phyloP scores from a whole-genome alignment of 2,113 vertebrate species.

The Elanoides forficatus region DNA sequence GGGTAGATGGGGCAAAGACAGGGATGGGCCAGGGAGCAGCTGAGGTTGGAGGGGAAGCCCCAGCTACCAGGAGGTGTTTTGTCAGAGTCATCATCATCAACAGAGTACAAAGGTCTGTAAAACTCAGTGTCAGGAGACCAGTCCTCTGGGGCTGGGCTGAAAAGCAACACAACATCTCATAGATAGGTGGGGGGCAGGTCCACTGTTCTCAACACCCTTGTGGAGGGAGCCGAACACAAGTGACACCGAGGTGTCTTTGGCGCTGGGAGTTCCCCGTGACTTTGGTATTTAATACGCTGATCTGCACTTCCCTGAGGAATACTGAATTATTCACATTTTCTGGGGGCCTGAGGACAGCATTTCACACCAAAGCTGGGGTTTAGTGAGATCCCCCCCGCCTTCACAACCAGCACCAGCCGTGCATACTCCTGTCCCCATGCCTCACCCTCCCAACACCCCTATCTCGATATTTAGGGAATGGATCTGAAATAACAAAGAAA shows the following conservation, averaged over 20 bases:
- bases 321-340: not conserved
- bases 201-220: accelerated
- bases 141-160: not conserved
- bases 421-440: accelerated
- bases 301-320: not conserved
- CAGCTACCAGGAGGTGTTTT: not conserved
- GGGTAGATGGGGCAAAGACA: not conserved
- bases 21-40: not conserved
- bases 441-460: not conserved
- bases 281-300: accelerated
- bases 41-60: not conserved
- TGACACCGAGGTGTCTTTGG: accelerated
- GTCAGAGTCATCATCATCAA: not conserved
- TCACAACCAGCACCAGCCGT: not conserved
- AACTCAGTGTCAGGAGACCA: accelerated
- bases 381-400: not conserved
- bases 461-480: accelerated
- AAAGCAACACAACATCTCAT: accelerated
- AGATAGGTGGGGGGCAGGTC: not conserved
- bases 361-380: not conserved
- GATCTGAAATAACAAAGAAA: not conserved
- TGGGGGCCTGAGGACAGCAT: not conserved
- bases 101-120: not conserved
- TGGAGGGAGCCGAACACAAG: not conserved
- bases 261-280: accelerated